Percentiles rank a stretch among this genome's conserved stretches.
phyloP scores from a whole-genome alignment of 2,888 invertebrate genomes.

The Lithophane leautieri region DNA sequence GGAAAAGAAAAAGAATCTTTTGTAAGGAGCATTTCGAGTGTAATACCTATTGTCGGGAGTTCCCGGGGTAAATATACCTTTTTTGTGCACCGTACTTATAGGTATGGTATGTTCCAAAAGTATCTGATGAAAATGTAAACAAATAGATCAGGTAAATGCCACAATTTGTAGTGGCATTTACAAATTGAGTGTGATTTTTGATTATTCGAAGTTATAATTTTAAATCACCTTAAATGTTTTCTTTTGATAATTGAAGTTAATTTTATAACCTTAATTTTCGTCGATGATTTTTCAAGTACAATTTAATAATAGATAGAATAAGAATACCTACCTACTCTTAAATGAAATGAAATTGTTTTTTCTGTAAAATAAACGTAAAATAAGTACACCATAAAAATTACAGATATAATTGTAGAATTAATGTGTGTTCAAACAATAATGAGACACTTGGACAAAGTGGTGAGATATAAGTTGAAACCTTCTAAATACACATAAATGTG shows the following conservation, averaged over 20 bases:
- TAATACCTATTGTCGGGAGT: slow-evolving; percentile 85
- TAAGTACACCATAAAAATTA: no score
- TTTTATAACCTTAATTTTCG: not conserved
- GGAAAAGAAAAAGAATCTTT: slow-evolving; percentile 86
- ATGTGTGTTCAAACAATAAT: no score
- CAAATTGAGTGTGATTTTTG: not conserved
- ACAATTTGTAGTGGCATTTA: not conserved
- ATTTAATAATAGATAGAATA: no score
- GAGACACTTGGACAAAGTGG: no score
- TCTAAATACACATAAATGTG: not conserved
- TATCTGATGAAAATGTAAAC: not conserved
- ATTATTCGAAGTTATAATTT: not conserved
- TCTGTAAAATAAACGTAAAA: no score
- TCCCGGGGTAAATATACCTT: slow-evolving; percentile 83
- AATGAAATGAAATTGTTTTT: no score
- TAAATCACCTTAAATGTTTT: not conserved
- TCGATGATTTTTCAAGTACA: not conserved
- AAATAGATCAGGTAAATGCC: not conserved
- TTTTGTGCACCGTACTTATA: slow-evolving; percentile 83
- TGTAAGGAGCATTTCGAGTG: slow-evolving; percentile 84
- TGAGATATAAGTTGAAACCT: not conserved
- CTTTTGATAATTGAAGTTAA: not conserved
- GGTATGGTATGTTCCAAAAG: not conserved
- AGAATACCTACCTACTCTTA: no score
- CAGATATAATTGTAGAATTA: no score